These are phyloP conservation scores for Sabatieria punctata DNA, from an alignment of 2,888 invertebrate genomes.

Conservation along the genomic window DNA sequence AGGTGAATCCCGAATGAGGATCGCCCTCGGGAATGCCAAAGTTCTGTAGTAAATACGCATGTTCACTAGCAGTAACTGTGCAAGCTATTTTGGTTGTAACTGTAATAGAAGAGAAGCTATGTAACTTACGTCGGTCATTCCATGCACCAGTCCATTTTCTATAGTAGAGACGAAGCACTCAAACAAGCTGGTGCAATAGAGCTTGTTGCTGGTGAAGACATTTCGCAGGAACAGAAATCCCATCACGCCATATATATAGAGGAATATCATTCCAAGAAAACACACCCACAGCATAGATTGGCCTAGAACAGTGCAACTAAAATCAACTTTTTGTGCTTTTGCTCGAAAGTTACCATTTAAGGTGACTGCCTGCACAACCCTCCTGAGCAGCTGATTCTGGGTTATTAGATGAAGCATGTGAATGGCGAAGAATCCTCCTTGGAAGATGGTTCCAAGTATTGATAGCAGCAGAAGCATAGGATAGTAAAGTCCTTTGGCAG, in stretches of 20 bases:
- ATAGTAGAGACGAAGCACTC: constrained; percentile 35
- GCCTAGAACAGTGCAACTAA: constrained; percentile 17
- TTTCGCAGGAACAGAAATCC: constrained; percentile 33
- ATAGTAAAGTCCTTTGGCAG: constrained; percentile 1
- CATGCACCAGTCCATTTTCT: constrained; percentile 33
- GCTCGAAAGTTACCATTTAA: constrained; percentile 33
- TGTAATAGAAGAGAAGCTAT: too few species aligned
- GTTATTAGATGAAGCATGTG: constrained; percentile 32
- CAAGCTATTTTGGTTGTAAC: too few species aligned
- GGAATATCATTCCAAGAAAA: constrained; percentile 32
- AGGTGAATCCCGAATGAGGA: constrained; percentile 12
- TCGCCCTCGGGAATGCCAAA: constrained; percentile 12
- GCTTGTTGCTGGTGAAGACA: constrained; percentile 28
- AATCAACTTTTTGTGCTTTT: too few species aligned
- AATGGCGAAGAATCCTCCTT: constrained; percentile 33
- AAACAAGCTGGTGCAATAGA: constrained; percentile 32
- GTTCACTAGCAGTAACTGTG: too few species aligned
- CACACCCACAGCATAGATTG: constrained; percentile 34
- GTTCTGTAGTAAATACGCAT: too few species aligned
- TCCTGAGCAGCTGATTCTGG: constrained; percentile 31
- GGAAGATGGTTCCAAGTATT: constrained; percentile 27
- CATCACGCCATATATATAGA: constrained; percentile 34
- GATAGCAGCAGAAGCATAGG: constrained; percentile 28
- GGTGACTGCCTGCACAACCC: constrained; percentile 33
- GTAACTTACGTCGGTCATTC: constrained; percentile 31